Base-by-base conservation (phyloP, 64 coral and sea anemone species). In the Astreopora myriophthalma region DNA sequence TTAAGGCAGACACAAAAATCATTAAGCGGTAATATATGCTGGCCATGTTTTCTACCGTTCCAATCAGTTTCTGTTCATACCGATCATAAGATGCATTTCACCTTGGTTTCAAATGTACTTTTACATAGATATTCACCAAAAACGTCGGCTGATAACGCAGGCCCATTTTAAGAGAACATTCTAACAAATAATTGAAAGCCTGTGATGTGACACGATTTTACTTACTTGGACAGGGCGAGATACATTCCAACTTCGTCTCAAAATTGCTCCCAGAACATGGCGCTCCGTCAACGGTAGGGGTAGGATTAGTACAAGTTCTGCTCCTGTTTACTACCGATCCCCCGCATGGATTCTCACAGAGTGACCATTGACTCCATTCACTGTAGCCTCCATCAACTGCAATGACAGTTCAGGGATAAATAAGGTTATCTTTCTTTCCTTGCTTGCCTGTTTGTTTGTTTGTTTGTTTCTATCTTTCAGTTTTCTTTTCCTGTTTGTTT, bases 311-410 rank as follows among this genome's bases (percentile, higher is more conserved):
- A 84, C 97, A 99, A 32, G 80, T 17, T 88, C 97, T 93, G 13
- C 66, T 95, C 36, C 97, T 92, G 49, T 95, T 99, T 2, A 99
- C 91, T 19, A 85, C 81, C 20, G 97, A 99, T 34, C 97, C 97
- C 30, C 97, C 94, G 76, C 97, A 99, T 0, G 94, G 94, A 36
- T 95, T 99, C 3, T 94, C 93, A 85, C 97, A 99, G n/a, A 89
- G 91, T 22, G 94, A 95, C 97, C 97, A 99, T 44, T 99, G 97
- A 88, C 93, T 89, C 97, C 97, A 99, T 42, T 99, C 97, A 16
- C 87, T 86, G 66, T 65, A 98, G n/a, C 96, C 93, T 5, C 96
- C 96, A 71, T 92, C 79, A 34, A 98, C 96, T 98, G 46, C 3
- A 64, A 39, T 28, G 63, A 13, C 5, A 23, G 14, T 10, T 34